Base-by-base conservation (phyloP, 2,113 vertebrate species). In the Smithornis capensis region DNA sequence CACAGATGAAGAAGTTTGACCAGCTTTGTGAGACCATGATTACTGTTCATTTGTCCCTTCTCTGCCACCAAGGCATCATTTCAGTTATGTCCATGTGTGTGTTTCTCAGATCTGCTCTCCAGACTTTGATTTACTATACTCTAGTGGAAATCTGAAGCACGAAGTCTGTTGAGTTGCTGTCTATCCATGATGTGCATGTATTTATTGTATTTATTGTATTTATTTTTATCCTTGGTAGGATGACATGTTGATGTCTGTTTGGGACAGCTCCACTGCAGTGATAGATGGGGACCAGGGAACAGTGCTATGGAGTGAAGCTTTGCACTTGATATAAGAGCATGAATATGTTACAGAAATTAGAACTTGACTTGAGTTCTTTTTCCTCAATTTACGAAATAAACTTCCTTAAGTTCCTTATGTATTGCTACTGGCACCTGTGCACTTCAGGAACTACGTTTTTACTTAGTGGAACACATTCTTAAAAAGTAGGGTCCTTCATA, bases 141-240 rank as follows among this genome's bases (percentile, higher is more conserved):
- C 17, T 12, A 3, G 2, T 23, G 40, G 62, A 50, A 83, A 16
- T 10, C 49, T 22, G 59, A 64, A 68, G 82, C 67, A 59, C 12
- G 0, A 3, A n/a, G 40, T 29, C 31, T 9, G 35, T 19, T 28
- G 65, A 37, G n/a, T 7, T 83, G 63, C 37, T 74, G 24, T 37
- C 10, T 29, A 4, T 38, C 42, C 0, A 0, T 27, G 19, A 4
- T 3, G 5, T 3, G 1, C 25, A 1, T 14, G 50, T 0, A 0
- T 49, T 49, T 86, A 31, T 33, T 25, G 2, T n/a, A n/a, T n/a
- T n/a, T n/a, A n/a, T n/a, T n/a, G n/a, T n/a, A n/a, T n/a, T n/a
- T n/a, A n/a, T n/a, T n/a, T n/a, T n/a, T n/a, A n/a, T n/a, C n/a
- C 28, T 24, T 16, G 18, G 10, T 21, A 18, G 73, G 15, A 1